Conservation (phyloP, 2,888 invertebrate species). For the Xanthia togata region DNA sequence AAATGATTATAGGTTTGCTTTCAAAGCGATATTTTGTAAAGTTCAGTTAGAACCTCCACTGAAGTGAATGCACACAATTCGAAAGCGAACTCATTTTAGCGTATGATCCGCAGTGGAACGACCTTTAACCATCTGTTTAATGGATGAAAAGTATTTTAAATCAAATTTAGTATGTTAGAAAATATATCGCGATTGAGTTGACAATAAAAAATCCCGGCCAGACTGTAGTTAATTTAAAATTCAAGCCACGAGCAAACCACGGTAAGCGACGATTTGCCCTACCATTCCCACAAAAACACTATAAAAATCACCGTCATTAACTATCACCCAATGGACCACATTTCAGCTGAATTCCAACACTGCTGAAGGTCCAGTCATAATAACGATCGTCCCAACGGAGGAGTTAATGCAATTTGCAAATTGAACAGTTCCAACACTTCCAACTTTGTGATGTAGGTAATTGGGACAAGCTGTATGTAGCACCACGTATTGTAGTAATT, state of each 20-base stretch:
- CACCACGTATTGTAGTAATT: background rate
- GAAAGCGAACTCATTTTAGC: background rate
- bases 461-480: no score
- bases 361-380: background rate
- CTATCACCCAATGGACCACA: background rate
- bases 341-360: conserved; percentile 12
- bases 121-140: no score
- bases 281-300: no score
- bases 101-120: no score
- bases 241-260: no score
- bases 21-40: background rate
- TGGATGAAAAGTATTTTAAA: no score
- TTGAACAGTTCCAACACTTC: conserved; percentile 20
- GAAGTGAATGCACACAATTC: background rate
- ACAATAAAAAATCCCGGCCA: no score
- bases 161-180: no score
- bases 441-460: conserved; percentile 3
- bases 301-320: background rate
- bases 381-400: conserved; percentile 11
- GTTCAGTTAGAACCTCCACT: background rate
- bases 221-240: no score
- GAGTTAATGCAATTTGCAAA: conserved; percentile 19
- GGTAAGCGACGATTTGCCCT: no score
- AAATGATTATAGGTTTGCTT: background rate
- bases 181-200: no score